Evolutionary conservation across 2,797 vertebrate genomes (phyloP), one percentile per base, ranked within the genome.

Genomic region (Ctenopoma kingsleyae): DNA sequence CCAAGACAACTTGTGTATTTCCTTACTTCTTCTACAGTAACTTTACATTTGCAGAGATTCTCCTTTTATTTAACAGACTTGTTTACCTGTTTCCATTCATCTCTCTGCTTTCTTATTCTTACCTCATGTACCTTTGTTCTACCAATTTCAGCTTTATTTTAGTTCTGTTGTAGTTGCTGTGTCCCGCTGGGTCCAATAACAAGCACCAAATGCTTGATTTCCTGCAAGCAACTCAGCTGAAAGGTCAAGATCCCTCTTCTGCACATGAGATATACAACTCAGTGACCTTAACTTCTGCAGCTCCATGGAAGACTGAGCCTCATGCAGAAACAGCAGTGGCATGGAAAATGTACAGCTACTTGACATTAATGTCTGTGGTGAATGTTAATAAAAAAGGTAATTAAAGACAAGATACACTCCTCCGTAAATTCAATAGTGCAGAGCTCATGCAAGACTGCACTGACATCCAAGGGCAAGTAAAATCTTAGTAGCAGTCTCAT

Each of bases 211-310:
- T 0, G 67, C 71, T 78, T 78, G 80, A 78, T 81, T 86, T 84
- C 70, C 64, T 51, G 57, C 56, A 53, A 78, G 69, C 76, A 67
- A 58, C 60, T 81, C 47, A 32, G 56, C 81, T 12, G 69, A 89
- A 89, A 91, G 88, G 88, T 89, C 85, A 87, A 82, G 63, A 69
- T 74, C 19, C 60, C 70, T 69, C 77, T 82, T 57, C 67, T 74
- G 81, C 62, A 64, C 38, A 30, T 55, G 40, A 85, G 74, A 82
- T 61, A 66, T 67, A 73, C 67, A 85, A 73, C 67, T 68, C 67
- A 20, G 36, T 80, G 80, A 89, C 83, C 81, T 86, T 83, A 85
- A 85, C 66, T 57, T 78, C 76, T 64, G 65, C 67, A 70, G 64
- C 49, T 43, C 12, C 15, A 16, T 43, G 70, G 71, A 86, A 66